phyloP scores from a whole-genome alignment of 2,888 invertebrate species.

The Synanthedon tipuliformis region DNA sequence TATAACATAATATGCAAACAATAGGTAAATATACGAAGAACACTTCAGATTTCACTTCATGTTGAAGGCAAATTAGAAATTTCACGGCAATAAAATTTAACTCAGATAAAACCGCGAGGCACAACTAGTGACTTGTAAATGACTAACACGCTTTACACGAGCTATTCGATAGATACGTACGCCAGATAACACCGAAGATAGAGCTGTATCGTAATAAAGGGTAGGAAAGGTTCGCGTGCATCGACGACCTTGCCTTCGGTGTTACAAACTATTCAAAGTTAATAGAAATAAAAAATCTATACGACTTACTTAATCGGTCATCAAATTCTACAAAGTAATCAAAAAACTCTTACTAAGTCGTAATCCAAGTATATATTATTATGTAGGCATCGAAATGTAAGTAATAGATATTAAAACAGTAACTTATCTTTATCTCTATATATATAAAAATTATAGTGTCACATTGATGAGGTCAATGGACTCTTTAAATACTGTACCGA shows the following conservation, averaged over 20 bases:
- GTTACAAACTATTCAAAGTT: conserved; percentile 34
- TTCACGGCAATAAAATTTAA: not conserved
- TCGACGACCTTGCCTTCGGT: conserved; percentile 25
- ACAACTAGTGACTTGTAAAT: not conserved
- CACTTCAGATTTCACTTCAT: too few relatives aligned
- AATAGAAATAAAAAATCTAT: conserved; percentile 24
- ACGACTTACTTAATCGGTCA: not conserved
- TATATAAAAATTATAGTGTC: too few relatives aligned
- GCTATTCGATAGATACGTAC: not conserved
- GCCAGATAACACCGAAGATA: conserved; percentile 40
- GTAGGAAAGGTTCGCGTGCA: conserved; percentile 44
- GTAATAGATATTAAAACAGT: too few relatives aligned
- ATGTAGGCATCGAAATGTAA: too few relatives aligned
- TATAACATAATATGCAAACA: too few relatives aligned
- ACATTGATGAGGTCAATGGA: too few relatives aligned
- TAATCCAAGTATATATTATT: too few relatives aligned
- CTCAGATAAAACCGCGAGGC: not conserved
- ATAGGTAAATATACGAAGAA: too few relatives aligned
- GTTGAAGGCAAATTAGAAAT: too few relatives aligned
- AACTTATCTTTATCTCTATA: too few relatives aligned
- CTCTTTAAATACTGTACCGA: too few relatives aligned
- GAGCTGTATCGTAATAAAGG: conserved; percentile 21
- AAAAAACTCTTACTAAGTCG: too few relatives aligned
- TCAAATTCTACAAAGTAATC: not conserved
- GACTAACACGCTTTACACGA: not conserved